Percentiles rank a stretch among this genome's conserved stretches.
Conservation (phyloP, 2,797 vertebrate genomes). For the Neoniphon sammara region DNA sequence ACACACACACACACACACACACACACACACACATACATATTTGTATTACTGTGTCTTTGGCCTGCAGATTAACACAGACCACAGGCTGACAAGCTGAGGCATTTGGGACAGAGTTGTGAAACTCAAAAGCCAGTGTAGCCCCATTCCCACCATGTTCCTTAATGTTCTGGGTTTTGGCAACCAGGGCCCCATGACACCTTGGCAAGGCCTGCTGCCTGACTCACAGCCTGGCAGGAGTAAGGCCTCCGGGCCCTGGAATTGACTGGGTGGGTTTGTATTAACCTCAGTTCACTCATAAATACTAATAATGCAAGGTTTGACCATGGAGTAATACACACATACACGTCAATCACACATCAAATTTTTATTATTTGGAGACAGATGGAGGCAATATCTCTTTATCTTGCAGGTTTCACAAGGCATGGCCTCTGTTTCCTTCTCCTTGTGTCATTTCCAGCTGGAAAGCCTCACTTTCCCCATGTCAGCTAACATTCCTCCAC, state of each 20-base stretch:
- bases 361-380: slow-evolving; percentile 37
- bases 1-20: slow-evolving; percentile 5
- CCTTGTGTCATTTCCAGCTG: slow-evolving; percentile 63
- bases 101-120: slow-evolving; percentile 29
- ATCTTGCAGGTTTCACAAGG: slow-evolving; percentile 37
- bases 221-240: slow-evolving; percentile 55
- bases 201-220: slow-evolving; percentile 47
- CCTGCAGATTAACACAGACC: slow-evolving; percentile 18
- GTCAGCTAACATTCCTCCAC: slow-evolving; percentile 73
- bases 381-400: slow-evolving; percentile 40
- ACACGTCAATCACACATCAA: slow-evolving; percentile 29
- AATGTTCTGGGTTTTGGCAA: slow-evolving; percentile 33
- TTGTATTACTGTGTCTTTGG: slow-evolving; percentile 25
- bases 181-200: slow-evolving; percentile 28
- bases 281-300: slow-evolving; percentile 31
- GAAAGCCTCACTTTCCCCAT: slow-evolving; percentile 61
- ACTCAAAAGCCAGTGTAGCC: slow-evolving; percentile 22
- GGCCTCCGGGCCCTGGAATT: slow-evolving; percentile 31
- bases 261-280: slow-evolving; percentile 26
- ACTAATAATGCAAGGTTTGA: slow-evolving; percentile 42
- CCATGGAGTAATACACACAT: slow-evolving; percentile 14
- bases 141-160: slow-evolving; percentile 43
- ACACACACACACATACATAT: too few relatives aligned
- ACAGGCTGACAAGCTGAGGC: slow-evolving; percentile 12
- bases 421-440: slow-evolving; percentile 27